These are phyloP conservation scores for Brachypteracias leptosomus DNA, from an alignment of 2,113 vertebrate genomes.

Conservation along the genomic window DNA sequence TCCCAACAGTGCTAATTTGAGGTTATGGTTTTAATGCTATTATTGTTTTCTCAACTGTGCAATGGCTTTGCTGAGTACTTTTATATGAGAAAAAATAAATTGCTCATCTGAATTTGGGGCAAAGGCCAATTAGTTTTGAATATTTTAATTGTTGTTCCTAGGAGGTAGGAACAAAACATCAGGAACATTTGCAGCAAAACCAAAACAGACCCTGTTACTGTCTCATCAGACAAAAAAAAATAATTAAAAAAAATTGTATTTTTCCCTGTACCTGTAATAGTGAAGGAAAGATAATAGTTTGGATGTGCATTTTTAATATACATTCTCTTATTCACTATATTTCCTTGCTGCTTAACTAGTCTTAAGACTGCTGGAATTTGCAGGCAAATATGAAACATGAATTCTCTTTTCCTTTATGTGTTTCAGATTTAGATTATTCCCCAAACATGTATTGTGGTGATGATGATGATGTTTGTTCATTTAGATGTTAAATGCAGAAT, in stretches of 20 bases:
- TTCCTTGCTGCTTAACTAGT: not conserved
- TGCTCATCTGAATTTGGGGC: not conserved
- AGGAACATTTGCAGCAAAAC: not conserved
- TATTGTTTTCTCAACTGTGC: not conserved
- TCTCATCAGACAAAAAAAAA: not conserved
- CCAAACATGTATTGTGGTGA: not conserved
- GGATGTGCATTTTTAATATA: not conserved
- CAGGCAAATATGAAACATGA: not conserved
- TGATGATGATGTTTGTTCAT: not conserved
- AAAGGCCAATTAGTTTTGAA: not conserved
- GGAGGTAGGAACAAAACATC: not conserved
- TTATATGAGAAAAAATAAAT: not conserved
- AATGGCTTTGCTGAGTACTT: not conserved
- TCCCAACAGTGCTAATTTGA: not conserved
- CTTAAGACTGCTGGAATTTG: not conserved
- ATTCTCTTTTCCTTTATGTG: not conserved
- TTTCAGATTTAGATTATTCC: not conserved
- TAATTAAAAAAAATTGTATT: not conserved
- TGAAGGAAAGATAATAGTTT: not conserved
- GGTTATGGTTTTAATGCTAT: not conserved
- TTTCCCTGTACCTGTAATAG: not conserved
- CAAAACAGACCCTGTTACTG: not conserved
- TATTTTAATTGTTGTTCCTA: not conserved
- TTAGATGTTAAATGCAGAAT: not conserved
- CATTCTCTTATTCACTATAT: fast-evolving